Evolutionary conservation across 37 sponge, comb jelly and placozoan genomes (phyloP).

Genomic region (Sycon ciliatum): DNA sequence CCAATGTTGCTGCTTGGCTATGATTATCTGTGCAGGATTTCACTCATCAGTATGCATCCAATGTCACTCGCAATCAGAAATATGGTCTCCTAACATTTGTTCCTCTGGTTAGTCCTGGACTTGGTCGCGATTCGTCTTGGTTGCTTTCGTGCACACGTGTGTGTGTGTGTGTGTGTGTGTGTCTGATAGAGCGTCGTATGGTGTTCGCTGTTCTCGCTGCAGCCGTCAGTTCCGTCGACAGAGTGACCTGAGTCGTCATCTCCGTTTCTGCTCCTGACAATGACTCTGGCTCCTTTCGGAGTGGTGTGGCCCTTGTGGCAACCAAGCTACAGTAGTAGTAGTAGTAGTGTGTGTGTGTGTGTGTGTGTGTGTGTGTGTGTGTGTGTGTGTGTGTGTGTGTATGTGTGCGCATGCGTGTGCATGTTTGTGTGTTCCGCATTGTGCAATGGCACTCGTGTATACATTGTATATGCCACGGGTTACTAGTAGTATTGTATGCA

Average conservation of each 20-base stretch:
- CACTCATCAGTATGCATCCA: conserved; percentile 29
- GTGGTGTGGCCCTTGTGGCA: no score
- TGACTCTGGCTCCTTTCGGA: no score
- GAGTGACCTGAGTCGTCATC: no score
- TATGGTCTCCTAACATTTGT: conserved; percentile 64
- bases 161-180: conserved; percentile 5
- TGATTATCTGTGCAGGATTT: no score
- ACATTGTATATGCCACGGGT: not conserved
- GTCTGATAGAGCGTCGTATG: no score
- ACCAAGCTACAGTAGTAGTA: no score
- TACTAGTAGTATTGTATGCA: no score
- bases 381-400: conserved; percentile 5
- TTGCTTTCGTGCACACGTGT: not conserved
- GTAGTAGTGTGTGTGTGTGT: conserved; percentile 5
- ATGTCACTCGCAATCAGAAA: conserved; percentile 61
- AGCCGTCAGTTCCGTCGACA: no score
- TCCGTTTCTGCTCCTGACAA: no score
- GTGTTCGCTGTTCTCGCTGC: no score
- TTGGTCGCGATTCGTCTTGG: not conserved
- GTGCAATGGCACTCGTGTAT: not conserved
- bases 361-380: conserved; percentile 5
- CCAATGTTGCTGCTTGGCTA: no score
- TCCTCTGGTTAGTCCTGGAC: conserved; percentile 45
- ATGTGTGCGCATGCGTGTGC: not conserved
- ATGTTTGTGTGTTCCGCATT: no score